These are phyloP conservation scores for Anas platyrhynchos DNA, from an alignment of 2,113 vertebrate species.

Conservation along the genomic window DNA sequence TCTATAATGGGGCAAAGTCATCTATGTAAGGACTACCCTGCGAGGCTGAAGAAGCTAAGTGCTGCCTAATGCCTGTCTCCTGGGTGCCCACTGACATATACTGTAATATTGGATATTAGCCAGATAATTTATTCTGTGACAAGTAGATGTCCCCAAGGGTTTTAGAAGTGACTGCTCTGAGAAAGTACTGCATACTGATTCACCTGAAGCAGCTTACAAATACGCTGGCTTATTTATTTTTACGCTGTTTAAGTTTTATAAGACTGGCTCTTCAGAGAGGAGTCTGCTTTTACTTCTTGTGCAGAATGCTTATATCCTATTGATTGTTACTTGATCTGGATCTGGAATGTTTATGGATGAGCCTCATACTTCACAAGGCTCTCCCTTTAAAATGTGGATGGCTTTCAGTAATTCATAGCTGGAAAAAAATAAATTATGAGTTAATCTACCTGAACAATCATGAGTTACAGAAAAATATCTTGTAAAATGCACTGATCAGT, in stretches of 20 bases:
- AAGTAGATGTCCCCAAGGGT: slow-evolving; percentile 39
- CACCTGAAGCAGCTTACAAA: background rate
- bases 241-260: background rate
- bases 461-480: background rate
- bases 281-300: background rate
- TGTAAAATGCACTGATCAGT: background rate
- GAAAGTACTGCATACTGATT: background rate
- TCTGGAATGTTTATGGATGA: background rate
- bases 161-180: slow-evolving; percentile 24
- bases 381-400: background rate
- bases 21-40: slow-evolving; percentile 18
- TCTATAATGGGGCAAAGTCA: slow-evolving; percentile 20
- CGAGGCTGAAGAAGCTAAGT: slow-evolving; percentile 44
- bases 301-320: background rate
- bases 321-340: background rate
- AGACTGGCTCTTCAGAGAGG: background rate
- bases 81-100: slow-evolving; percentile 2
- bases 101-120: slow-evolving; percentile 57
- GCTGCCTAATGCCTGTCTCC: slow-evolving; percentile 33
- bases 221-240: background rate
- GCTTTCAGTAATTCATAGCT: background rate
- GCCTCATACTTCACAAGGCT: background rate
- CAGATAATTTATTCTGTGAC: slow-evolving; percentile 66
- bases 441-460: background rate
- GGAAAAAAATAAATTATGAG: background rate